phyloP scores from a whole-genome alignment of 2,888 invertebrate species.

The Cephus sareptanus region DNA sequence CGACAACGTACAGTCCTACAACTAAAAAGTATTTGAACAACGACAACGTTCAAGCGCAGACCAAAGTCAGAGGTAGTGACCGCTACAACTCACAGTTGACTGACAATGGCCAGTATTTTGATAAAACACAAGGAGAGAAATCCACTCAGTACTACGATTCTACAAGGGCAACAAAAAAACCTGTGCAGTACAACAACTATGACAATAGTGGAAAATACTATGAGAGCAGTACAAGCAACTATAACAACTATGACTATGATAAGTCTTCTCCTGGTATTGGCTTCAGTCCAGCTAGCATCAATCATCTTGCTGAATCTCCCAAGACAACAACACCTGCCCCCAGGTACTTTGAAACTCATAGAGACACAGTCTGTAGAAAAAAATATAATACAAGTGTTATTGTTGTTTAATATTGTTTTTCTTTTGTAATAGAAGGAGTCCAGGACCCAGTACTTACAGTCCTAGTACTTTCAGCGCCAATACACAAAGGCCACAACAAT shows the following conservation, averaged over 20 bases:
- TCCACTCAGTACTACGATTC: constrained; percentile 51
- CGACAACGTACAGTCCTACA: constrained; percentile 66
- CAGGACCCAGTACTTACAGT: constrained; percentile 52
- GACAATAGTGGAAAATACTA: constrained; percentile 53
- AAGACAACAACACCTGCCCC: constrained; percentile 57
- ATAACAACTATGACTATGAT: constrained; percentile 45
- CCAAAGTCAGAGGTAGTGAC: constrained; percentile 24
- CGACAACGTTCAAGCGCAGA: constrained; percentile 9
- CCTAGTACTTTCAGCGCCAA: constrained; percentile 51
- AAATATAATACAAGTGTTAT: neutral
- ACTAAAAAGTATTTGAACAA: constrained; percentile 44
- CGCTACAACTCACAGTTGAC: constrained; percentile 22
- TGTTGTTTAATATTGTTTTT: constrained; percentile 6
- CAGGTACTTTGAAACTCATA: constrained; percentile 39
- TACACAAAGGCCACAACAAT: constrained; percentile 46
- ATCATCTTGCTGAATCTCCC: constrained; percentile 58
- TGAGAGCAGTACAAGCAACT: constrained; percentile 50
- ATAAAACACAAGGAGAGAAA: constrained; percentile 33
- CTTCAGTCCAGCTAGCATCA: constrained; percentile 62
- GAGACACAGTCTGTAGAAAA: neutral
- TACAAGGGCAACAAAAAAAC: constrained; percentile 55
- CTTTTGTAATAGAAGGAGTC: constrained; percentile 45
- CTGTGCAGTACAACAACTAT: constrained; percentile 50
- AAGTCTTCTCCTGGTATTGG: constrained; percentile 56
- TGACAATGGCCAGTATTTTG: constrained; percentile 45